Evolutionary conservation across 1,140 invertebrate genomes (phyloP).

Genomic region (Orius insidiosus): DNA sequence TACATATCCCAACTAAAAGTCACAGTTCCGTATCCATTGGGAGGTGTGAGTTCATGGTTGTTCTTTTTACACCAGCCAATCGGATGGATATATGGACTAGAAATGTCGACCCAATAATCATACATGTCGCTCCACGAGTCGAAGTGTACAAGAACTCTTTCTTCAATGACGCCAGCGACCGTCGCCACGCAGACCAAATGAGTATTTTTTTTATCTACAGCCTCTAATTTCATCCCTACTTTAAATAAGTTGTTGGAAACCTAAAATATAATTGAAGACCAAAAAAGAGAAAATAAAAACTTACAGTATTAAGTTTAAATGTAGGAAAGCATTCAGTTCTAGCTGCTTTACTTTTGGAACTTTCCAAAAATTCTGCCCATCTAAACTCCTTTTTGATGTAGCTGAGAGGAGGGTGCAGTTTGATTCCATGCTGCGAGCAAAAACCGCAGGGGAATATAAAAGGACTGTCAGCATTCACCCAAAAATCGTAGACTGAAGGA

Average conservation of each 20-base stretch:
- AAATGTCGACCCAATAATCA: slow-evolving; percentile 83
- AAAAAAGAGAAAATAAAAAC: neutral
- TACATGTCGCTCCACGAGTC: slow-evolving; percentile 89
- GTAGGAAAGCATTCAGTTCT: slow-evolving; percentile 27
- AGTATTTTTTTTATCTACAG: slow-evolving; percentile 80
- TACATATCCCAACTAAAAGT: slow-evolving; percentile 78
- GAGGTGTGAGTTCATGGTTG: slow-evolving; percentile 61
- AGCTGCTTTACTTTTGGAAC: slow-evolving; percentile 55
- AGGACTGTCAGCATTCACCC: slow-evolving; percentile 77
- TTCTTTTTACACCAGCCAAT: slow-evolving; percentile 82
- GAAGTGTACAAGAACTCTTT: slow-evolving; percentile 78
- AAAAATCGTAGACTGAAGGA: slow-evolving; percentile 78
- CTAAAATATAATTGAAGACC: slow-evolving; percentile 5
- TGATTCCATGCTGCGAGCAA: slow-evolving; percentile 65
- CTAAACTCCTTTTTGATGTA: slow-evolving; percentile 46
- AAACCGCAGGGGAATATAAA: slow-evolving; percentile 88
- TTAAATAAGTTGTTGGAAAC: slow-evolving; percentile 47
- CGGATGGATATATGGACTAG: slow-evolving; percentile 83
- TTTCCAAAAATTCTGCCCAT: slow-evolving; percentile 71
- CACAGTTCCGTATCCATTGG: slow-evolving; percentile 59
- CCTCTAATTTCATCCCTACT: slow-evolving; percentile 86
- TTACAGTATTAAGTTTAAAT: neutral
- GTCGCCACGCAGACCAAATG: slow-evolving; percentile 75
- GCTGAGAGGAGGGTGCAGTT: slow-evolving; percentile 56
- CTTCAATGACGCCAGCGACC: slow-evolving; percentile 65